phyloP scores from a whole-genome alignment of 2,797 vertebrate genomes.

The Chromobotia macracanthus region DNA sequence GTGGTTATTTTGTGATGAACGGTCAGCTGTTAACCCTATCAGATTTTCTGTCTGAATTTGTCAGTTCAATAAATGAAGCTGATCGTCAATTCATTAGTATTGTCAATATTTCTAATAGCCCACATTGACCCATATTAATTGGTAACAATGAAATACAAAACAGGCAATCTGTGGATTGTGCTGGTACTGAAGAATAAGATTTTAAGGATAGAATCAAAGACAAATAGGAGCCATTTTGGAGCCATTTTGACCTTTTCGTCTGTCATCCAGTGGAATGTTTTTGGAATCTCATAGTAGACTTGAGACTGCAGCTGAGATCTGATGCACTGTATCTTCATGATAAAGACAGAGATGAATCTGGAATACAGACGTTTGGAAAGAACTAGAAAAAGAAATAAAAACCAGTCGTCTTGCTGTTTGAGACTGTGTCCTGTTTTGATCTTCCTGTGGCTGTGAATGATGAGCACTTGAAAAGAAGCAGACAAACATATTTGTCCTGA shows the following conservation, averaged over 20 bases:
- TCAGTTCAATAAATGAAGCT: no score
- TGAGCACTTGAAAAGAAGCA: slow-evolving; percentile 22
- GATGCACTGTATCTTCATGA: slow-evolving; percentile 22
- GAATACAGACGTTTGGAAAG: slow-evolving; percentile 21
- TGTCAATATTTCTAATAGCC: no score
- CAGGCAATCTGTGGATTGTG: no score
- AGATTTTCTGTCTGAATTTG: no score
- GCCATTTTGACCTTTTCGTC: background rate
- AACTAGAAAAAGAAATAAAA: slow-evolving; percentile 24
- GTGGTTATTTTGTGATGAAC: no score
- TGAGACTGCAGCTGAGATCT: background rate
- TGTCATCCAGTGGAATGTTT: background rate
- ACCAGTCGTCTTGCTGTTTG: background rate
- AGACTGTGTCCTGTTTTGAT: slow-evolving; percentile 18
- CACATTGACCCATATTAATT: no score
- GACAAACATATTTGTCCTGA: slow-evolving; percentile 23
- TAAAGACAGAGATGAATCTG: slow-evolving; percentile 17
- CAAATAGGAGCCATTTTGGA: no score
- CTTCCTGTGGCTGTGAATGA: slow-evolving; percentile 19
- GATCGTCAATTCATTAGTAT: no score
- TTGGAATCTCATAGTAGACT: slow-evolving; percentile 2
- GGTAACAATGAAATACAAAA: no score
- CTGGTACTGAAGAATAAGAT: no score
- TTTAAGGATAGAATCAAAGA: no score
- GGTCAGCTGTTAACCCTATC: no score